Base-by-base conservation (phyloP, 2,888 invertebrate species). In the Hermaeophaga mercurialis region DNA sequence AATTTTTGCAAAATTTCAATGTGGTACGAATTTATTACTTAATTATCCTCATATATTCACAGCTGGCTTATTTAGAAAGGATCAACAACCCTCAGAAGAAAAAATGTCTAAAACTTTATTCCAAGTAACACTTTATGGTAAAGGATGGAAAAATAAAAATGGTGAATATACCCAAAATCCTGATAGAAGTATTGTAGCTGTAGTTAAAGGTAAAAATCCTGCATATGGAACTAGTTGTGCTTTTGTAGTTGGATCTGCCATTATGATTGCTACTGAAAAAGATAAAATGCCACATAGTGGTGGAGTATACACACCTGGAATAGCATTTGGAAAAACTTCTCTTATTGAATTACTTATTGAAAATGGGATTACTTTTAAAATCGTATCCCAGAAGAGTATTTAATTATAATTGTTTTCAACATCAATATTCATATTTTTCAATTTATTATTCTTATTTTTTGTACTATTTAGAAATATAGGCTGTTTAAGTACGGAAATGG, bases 221-320 rank as follows among this genome's bases (percentile, higher is more conserved):
- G 95, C 90, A 11, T 96, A 96, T 80, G 89, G 91, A 1, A 83
- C 88, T 6, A 95, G 94, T 0, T 88, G 89, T 54, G 84, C 84
- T 4, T 84, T 86, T 36, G 72, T 94, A 58, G 80, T 95, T 3
- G 80, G 87, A 57, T 80, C 89, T 39, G 96, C 90, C 0, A 69
- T 90, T 55, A 88, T 86, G 0, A 77, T 96, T 45, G 79, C 96
- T 8, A 83, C 83, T 14, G 93, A 96, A 73, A 78, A 78, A 26
- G 83, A 87, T 50, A 88, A 88, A 70, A 83, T 96, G 81, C 94
- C 95, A 12, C 54, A 59, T 22, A 3, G 6, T 7, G 94, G 94
- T 26, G 96, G 96, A 11, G 95, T 96, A 1, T 80, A 88, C 56
- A 83, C 96, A 0, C 92, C 96, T 0, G 95, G 88, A 1, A 87